phyloP scores from a whole-genome alignment of 2,113 vertebrate species.

The Oxygymnocypris stewartii region DNA sequence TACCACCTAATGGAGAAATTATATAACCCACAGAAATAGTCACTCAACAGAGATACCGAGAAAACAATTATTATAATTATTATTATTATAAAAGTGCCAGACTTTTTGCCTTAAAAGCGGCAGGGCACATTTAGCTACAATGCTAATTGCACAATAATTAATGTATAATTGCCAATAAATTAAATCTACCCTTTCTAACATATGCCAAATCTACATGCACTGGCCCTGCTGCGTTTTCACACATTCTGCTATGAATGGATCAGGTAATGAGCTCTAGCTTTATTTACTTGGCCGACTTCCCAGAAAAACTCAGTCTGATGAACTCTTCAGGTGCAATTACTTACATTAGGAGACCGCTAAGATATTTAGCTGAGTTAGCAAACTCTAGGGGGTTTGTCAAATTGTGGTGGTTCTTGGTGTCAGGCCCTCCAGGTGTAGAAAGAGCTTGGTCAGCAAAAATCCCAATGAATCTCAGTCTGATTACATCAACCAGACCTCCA shows the following conservation, averaged over 20 bases:
- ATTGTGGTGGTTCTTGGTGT: constrained; percentile 37
- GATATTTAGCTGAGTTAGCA: constrained; percentile 29
- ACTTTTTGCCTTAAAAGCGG: background rate
- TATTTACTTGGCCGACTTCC: background rate
- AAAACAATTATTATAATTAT: background rate
- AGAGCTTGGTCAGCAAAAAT: constrained; percentile 32
- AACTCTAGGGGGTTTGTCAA: background rate
- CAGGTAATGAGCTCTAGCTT: background rate
- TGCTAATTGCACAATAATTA: background rate
- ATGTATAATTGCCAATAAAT: background rate
- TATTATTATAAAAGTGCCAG: background rate
- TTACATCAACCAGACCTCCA: constrained; percentile 47
- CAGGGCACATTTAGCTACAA: background rate
- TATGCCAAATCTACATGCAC: background rate
- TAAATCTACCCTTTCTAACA: background rate
- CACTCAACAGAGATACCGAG: background rate
- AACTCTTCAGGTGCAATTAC: background rate
- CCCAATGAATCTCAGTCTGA: constrained; percentile 48
- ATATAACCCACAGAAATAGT: background rate
- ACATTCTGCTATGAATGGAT: background rate
- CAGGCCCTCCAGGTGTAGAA: constrained; percentile 41
- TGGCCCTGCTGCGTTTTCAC: background rate
- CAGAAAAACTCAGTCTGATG: background rate
- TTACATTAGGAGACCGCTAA: background rate
- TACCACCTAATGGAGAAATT: background rate